Percentiles rank a stretch among this genome's conserved stretches.
phyloP scores from a whole-genome alignment of 1,140 invertebrate species.

The Charaxes varanes region DNA sequence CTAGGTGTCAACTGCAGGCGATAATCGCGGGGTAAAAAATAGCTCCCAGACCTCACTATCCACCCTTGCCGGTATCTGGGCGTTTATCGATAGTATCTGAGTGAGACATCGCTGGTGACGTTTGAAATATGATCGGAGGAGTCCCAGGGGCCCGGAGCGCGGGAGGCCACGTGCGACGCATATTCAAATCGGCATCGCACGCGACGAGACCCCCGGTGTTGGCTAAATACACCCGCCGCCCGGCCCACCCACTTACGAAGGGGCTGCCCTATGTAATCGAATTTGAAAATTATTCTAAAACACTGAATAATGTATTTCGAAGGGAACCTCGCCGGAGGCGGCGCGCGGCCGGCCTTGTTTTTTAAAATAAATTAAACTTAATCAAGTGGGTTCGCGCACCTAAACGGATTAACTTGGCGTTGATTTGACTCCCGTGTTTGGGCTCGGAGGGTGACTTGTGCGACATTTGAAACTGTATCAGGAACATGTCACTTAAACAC shows the following conservation, averaged over 20 bases:
- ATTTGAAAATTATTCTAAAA: constrained; percentile 75
- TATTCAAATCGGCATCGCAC: constrained; percentile 71
- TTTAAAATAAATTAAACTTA: constrained; percentile 74
- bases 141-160: constrained; percentile 50
- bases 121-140: constrained; percentile 72
- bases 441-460: constrained; percentile 53
- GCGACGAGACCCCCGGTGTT: constrained; percentile 66
- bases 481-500: constrained; percentile 26
- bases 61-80: constrained; percentile 66
- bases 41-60: constrained; percentile 54
- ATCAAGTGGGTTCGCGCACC: constrained; percentile 71
- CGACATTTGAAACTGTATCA: constrained; percentile 53
- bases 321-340: constrained; percentile 60
- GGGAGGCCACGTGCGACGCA: constrained; percentile 61
- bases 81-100: constrained; percentile 72
- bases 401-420: constrained; percentile 71
- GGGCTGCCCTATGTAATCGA: constrained; percentile 73
- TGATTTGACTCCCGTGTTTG: constrained; percentile 70
- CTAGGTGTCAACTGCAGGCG: constrained; percentile 70
- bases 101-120: constrained; percentile 72
- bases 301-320: constrained; percentile 73
- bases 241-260: constrained; percentile 71
- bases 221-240: constrained; percentile 70
- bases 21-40: constrained; percentile 71
- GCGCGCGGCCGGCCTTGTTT: constrained; percentile 53